Base-by-base conservation (phyloP, 30 jellyfish, hydroid and myxozoan species). In the Hydra vulgaris region DNA sequence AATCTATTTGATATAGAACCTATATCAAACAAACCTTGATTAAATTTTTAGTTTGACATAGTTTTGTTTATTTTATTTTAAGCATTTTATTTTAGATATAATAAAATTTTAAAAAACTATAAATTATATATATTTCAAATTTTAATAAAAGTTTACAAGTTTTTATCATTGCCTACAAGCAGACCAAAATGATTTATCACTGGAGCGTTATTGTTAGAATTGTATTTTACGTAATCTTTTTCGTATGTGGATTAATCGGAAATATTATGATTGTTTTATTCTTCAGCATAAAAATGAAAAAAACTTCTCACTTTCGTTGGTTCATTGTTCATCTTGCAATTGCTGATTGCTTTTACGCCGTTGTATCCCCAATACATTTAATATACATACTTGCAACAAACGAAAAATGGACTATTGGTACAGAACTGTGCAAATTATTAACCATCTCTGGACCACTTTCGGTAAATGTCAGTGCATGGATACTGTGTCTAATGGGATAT, bases 401-500 rank as follows among this genome's bases (percentile, higher is more conserved):
- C 17, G 77, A 55, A 15, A 20, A 12, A 76, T 25, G 84, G 84
- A 24, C 23, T 22, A 20, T 40, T 20, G 84, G 84, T 17, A 40
- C 20, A 23, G 8, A 8, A 1, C 19, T 54, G 12, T 76, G 84
- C 19, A 40, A 76, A 76, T 7, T 53, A 26, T 73, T 73, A n/a
- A 76, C 19, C 40, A 26, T 26, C 21, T 20, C 40, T 1, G 84
- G 84, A 20, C 84, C 84, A 7, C 23, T 76, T 3, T 26, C 84
- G 1, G 84, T 76, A 78, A 76, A 76, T 25, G 77, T 76, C 77
- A 76, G 84, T 76, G 84, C 84, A 8, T 52, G 23, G 84, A 76
- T 76, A 24, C 76, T 76, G 7, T 76, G 84, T 78, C 23, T 76
- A 21, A 76, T 76, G 84, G 84, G 79, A 18, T 76, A 76, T 55